Evolutionary conservation across 2,113 vertebrate genomes (phyloP).

Genomic region (Enhydra lutris): DNA sequence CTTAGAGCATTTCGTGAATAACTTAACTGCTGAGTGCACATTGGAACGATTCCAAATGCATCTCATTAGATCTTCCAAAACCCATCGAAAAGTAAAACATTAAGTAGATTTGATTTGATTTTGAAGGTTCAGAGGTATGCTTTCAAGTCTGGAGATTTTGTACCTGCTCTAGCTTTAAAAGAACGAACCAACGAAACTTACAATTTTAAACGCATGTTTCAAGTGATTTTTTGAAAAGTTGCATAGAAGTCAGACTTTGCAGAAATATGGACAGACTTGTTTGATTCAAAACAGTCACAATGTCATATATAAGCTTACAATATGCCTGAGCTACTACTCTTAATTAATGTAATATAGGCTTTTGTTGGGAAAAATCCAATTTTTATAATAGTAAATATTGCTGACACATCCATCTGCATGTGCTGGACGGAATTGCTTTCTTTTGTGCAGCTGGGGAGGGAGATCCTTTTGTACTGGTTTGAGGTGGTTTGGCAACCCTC

Average conservation of each 20-base stretch:
- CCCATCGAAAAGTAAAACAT: neutral
- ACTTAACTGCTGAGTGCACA: neutral
- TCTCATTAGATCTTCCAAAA: neutral
- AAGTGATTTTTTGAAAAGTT: neutral
- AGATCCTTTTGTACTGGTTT: slow-evolving; percentile 69
- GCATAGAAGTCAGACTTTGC: neutral
- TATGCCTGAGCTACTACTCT: neutral
- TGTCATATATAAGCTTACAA: neutral
- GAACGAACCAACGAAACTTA: neutral
- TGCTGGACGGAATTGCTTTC: slow-evolving; percentile 68
- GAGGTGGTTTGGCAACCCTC: slow-evolving; percentile 76
- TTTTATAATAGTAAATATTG: slow-evolving; percentile 68
- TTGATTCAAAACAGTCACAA: neutral
- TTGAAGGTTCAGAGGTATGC: neutral
- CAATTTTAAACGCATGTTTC: neutral
- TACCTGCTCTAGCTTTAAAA: neutral
- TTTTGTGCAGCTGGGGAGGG: slow-evolving; percentile 61
- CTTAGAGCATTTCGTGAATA: neutral
- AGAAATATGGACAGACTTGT: neutral
- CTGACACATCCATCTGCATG: slow-evolving; percentile 71
- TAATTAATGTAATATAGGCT: neutral
- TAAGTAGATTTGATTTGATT: neutral
- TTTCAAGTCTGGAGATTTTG: neutral
- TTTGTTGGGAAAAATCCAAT: neutral
- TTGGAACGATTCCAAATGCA: neutral